Percentiles rank a stretch among this genome's conserved stretches.
Evolutionary conservation across 2,113 vertebrate genomes (phyloP).

Genomic region (Rhineura floridana): DNA sequence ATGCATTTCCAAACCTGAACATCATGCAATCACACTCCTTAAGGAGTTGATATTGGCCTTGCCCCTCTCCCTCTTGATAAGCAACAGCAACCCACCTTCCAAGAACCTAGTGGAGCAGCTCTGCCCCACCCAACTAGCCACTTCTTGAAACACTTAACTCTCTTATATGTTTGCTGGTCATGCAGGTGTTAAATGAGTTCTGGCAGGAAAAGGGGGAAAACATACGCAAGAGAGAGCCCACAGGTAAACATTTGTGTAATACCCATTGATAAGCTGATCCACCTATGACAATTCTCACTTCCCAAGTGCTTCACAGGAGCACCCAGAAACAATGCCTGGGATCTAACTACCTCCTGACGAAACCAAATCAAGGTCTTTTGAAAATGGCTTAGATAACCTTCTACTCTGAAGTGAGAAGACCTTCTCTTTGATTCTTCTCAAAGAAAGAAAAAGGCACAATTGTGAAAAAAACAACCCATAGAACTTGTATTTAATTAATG

Average conservation of each 20-base stretch:
- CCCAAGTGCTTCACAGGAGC: background rate
- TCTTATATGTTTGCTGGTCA: background rate
- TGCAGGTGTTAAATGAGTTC: background rate
- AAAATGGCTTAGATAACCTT: background rate
- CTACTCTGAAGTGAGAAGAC: background rate
- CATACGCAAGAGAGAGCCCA: background rate
- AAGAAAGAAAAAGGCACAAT: background rate
- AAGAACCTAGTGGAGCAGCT: no score
- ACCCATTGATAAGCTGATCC: background rate
- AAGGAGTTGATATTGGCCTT: no score
- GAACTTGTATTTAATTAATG: background rate
- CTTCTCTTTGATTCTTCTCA: background rate
- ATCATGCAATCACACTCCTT: no score
- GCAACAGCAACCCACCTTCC: no score
- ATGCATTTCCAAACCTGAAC: no score
- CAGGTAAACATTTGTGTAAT: conserved; percentile 9
- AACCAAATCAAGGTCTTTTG: background rate
- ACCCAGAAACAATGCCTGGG: conserved; percentile 16
- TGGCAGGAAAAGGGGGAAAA: background rate
- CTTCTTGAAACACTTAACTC: no score
- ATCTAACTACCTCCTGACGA: conserved; percentile 4
- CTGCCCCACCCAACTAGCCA: no score
- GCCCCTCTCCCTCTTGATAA: no score
- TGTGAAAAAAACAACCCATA: background rate
- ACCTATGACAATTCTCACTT: background rate